Conservation (phyloP, 1,140 invertebrate species). For the Dendrolimus kikuchii region DNA sequence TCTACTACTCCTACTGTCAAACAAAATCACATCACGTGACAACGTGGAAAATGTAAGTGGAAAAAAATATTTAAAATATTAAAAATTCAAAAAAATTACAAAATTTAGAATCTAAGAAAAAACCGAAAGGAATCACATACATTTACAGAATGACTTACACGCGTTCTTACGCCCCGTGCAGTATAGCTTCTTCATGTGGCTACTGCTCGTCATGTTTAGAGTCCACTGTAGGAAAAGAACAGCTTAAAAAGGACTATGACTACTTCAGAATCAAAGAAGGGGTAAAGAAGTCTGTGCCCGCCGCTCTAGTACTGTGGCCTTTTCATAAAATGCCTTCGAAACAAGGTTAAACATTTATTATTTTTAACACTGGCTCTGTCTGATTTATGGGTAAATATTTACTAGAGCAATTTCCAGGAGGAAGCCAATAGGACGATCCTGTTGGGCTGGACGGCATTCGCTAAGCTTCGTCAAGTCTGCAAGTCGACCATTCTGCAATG, state of each 20-base stretch:
- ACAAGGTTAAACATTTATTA: slow-evolving; percentile 8
- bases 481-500: no score
- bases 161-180: no score
- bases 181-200: neutral
- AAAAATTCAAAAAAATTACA: slow-evolving; percentile 2
- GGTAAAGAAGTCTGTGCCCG: slow-evolving; percentile 25
- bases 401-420: no score
- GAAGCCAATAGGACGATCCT: no score
- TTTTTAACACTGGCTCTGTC: no score
- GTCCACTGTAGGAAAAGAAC: neutral
- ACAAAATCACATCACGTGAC: neutral
- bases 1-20: no score
- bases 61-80: slow-evolving; percentile 11
- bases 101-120: neutral
- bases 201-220: neutral
- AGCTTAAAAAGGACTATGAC: slow-evolving; percentile 6
- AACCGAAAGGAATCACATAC: neutral
- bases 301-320: slow-evolving; percentile 37
- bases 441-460: no score
- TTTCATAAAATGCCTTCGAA: slow-evolving; percentile 32
- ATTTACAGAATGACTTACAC: no score
- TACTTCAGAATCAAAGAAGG: slow-evolving; percentile 26
- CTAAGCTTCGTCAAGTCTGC: no score
- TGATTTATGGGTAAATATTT: no score
- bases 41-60: neutral